These are phyloP conservation scores for Galaxias olidus DNA, from an alignment of 2,797 vertebrate species.

Conservation along the genomic window DNA sequence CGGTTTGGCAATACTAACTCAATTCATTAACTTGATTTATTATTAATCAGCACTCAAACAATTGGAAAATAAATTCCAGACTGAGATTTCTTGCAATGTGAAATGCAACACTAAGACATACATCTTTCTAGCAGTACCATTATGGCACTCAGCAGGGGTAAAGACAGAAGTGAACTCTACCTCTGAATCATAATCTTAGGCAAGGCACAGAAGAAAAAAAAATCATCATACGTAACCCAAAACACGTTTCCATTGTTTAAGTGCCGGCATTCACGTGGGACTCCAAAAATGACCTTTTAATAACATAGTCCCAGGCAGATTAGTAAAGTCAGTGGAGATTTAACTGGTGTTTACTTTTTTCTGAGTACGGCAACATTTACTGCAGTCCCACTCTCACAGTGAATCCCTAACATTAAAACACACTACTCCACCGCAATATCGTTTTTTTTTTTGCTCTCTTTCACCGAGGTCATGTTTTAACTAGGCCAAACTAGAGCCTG, in stretches of 20 bases:
- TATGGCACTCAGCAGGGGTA: too few species aligned
- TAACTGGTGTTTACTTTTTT: constrained; percentile 55
- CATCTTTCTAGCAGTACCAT: too few species aligned
- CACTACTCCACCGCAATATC: constrained; percentile 42
- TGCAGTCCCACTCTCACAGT: constrained; percentile 25
- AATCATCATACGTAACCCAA: constrained; percentile 45
- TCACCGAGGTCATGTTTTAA: constrained; percentile 38
- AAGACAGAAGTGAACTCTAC: too few species aligned
- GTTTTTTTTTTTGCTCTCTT: constrained; percentile 24
- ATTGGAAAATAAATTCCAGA: constrained; percentile 8
- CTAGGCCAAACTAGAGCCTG: constrained; percentile 19
- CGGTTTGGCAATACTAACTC: constrained; percentile 10
- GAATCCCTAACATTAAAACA: constrained; percentile 5
- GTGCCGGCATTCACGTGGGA: constrained; percentile 54
- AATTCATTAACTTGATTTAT: constrained; percentile 23
- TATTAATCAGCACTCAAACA: neutral
- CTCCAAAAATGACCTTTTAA: constrained; percentile 69
- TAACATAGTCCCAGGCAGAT: constrained; percentile 53
- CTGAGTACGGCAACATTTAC: constrained; percentile 54
- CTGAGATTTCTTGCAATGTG: constrained; percentile 1
- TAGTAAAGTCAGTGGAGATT: constrained; percentile 54
- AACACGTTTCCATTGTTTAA: constrained; percentile 62
- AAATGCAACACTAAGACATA: neutral
- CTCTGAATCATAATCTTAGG: constrained; percentile 37
- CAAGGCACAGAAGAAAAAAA: constrained; percentile 15